These are phyloP conservation scores for Enteromius trimaculatus DNA, from an alignment of 2,797 vertebrate species.

Conservation along the genomic window DNA sequence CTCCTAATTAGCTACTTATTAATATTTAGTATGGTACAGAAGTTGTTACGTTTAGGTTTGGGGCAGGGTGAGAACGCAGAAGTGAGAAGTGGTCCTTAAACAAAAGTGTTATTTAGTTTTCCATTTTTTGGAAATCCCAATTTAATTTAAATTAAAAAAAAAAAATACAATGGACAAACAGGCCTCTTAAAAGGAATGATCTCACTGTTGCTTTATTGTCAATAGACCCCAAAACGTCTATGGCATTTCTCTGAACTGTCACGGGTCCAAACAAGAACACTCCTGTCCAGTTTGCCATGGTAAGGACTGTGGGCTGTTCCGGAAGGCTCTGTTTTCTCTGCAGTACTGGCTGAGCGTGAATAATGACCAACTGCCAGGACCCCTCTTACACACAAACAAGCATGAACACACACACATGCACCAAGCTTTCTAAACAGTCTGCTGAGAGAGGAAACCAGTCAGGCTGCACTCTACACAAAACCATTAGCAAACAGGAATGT, in stretches of 20 bases:
- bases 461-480: background rate
- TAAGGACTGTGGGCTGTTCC: constrained; percentile 74
- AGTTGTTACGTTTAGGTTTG: background rate
- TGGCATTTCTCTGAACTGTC: constrained; percentile 13
- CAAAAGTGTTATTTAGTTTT: background rate
- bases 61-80: background rate
- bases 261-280: constrained; percentile 61
- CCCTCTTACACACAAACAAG: constrained; percentile 2
- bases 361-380: constrained; percentile 75
- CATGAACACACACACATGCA: constrained; percentile 48
- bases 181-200: constrained; percentile 5
- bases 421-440: background rate
- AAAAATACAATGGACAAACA: background rate
- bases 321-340: constrained; percentile 74
- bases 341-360: constrained; percentile 75
- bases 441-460: background rate
- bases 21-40: background rate
- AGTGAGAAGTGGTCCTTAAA: background rate
- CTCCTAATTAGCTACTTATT: background rate
- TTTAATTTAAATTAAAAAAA: background rate
- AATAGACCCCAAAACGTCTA: constrained; percentile 6
- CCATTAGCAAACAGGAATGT: background rate
- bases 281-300: constrained; percentile 66
- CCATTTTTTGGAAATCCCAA: background rate
- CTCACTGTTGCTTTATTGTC: background rate